Evolutionary conservation across 2,113 vertebrate genomes (phyloP), one percentile per base, ranked within the genome.

Genomic region (Ictalurus punctatus): DNA sequence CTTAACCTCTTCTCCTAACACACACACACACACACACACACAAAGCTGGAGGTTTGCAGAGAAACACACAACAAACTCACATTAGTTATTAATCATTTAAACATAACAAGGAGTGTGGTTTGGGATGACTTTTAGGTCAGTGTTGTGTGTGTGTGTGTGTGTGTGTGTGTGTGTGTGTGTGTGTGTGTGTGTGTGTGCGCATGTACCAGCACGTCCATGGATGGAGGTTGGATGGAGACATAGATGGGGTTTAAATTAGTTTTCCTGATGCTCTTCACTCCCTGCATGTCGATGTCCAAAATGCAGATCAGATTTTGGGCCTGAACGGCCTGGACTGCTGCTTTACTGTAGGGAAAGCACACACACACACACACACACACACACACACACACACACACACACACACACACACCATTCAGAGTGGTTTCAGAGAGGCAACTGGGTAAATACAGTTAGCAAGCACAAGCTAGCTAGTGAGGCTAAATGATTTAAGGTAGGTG

Each of bases 281-380:
- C 98, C 93, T 99, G 98, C 95, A 99, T 97, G 94, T 99, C 98
- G 0, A 99, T 95, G 81, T 99, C 98, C 2, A 99, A 95, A 89
- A 99, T 93, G 2, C 98, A 99, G 94, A 99, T 99, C 92, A 97
- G 97, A 94, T 99, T 99, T 94, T 95, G 95, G 88, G 96, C 96
- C 94, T 98, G 97, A 40, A 99, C 98, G 0, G 94, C 97, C 84
- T 96, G 96, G 44, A 99, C 97, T 0, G 98, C 97, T 0, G 95
- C 96, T 96, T 98, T 99, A 91, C 98, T 97, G 93, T 78, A 58
- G 23, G 9, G 9, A 3, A 56, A 6, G 56, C 52, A 81, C 78
- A 56, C 78, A 81, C 25, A 78, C 23, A 78, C 37, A 78, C 74
- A 48, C 74, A 76, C 74, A 48, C 12, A 69, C 67, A 52, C 67